These are phyloP conservation scores for Pararge aegeria DNA, from an alignment of 1,140 invertebrate species.

Conservation along the genomic window DNA sequence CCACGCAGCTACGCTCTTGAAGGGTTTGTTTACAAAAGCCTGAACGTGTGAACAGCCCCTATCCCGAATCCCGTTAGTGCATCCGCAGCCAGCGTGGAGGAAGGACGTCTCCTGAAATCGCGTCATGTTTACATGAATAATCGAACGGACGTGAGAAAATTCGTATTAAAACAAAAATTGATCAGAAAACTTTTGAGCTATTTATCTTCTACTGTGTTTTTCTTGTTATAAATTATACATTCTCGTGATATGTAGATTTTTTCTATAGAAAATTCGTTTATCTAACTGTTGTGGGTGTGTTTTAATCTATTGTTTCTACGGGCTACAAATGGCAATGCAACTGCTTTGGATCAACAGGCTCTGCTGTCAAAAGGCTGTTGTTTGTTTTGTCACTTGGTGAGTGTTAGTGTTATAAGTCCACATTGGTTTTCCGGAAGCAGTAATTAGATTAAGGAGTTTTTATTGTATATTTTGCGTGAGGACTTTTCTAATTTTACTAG, in stretches of 20 bases:
- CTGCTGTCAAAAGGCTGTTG: neutral
- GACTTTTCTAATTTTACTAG: no score
- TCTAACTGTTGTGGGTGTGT: slow-evolving; percentile 7
- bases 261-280: neutral
- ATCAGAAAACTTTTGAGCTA: neutral
- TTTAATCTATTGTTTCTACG: slow-evolving; percentile 10
- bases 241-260: neutral
- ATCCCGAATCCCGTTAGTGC: slow-evolving; percentile 21
- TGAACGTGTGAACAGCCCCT: slow-evolving; percentile 20
- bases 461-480: no score
- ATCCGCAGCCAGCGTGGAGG: slow-evolving; percentile 9
- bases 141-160: slow-evolving; percentile 10
- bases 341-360: slow-evolving; percentile 10
- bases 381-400: slow-evolving; percentile 13
- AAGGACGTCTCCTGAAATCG: slow-evolving; percentile 10
- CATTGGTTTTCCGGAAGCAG: no score
- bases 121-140: slow-evolving; percentile 1
- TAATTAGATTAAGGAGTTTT: neutral
- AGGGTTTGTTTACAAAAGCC: slow-evolving; percentile 30
- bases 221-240: neutral
- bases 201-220: slow-evolving; percentile 9
- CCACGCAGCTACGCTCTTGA: slow-evolving; percentile 5
- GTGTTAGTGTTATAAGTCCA: slow-evolving; percentile 1
- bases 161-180: neutral
- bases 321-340: slow-evolving; percentile 13